Conservation (phyloP, 1,140 invertebrate species). For the Zaprionus gabonicus region DNA sequence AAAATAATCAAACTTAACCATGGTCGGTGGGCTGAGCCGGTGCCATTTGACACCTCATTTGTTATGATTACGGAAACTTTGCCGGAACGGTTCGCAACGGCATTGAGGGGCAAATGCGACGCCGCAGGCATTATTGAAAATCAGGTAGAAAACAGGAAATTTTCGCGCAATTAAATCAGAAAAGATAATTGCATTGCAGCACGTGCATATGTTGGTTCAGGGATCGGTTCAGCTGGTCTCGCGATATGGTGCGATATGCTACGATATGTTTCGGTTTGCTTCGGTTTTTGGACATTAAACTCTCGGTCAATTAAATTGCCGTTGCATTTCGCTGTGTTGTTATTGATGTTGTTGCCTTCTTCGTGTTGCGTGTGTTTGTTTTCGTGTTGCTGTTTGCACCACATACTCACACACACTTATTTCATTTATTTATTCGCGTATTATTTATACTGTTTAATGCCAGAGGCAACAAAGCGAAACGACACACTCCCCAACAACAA, state of each 20-base stretch:
- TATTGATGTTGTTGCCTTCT: constrained; percentile 18
- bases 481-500: constrained; percentile 41
- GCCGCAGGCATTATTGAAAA: constrained; percentile 37
- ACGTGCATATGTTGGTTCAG: constrained; percentile 26
- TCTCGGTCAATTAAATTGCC: constrained; percentile 65
- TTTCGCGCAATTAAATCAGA: constrained; percentile 73
- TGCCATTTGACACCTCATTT: constrained; percentile 69
- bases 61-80: constrained; percentile 60
- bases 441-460: constrained; percentile 75
- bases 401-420: constrained; percentile 27
- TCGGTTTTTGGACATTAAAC: background rate
- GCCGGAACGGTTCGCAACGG: background rate
- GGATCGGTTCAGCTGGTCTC: background rate
- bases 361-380: constrained; percentile 37
- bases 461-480: constrained; percentile 56
- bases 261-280: background rate
- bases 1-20: constrained; percentile 16
- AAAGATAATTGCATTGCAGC: constrained; percentile 38
- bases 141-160: constrained; percentile 59
- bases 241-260: background rate
- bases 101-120: constrained; percentile 8
- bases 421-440: constrained; percentile 54
- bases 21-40: constrained; percentile 9
- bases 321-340: constrained; percentile 44
- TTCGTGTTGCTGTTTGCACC: constrained; percentile 57